These are phyloP conservation scores for Drosophila albomicans DNA, from an alignment of 1,140 invertebrate species.

Conservation along the genomic window DNA sequence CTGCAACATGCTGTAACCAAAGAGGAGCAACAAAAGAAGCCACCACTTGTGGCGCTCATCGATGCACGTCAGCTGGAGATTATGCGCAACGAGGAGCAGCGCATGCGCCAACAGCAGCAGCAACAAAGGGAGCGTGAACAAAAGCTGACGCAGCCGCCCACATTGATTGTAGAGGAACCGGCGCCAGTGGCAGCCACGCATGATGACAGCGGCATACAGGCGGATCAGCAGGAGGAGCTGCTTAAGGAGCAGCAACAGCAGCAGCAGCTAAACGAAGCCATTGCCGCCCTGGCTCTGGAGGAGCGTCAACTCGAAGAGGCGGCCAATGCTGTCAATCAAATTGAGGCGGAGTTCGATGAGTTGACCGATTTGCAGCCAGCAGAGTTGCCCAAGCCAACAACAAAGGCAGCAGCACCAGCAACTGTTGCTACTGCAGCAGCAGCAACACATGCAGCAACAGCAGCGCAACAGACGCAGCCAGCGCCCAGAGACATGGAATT, in stretches of 20 bases:
- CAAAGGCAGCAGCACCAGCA: conserved; percentile 28
- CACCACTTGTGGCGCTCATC: conserved; percentile 74
- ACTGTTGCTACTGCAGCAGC: conserved; percentile 30
- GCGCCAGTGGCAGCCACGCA: conserved; percentile 73
- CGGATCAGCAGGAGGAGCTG: conserved; percentile 87
- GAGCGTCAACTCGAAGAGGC: conserved; percentile 79
- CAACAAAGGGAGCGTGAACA: conserved; percentile 34
- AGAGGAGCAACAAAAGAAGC: conserved; percentile 78
- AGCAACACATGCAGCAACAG: not conserved
- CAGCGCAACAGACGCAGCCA: conserved; percentile 33
- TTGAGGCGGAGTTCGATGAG: conserved; percentile 80
- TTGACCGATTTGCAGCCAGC: conserved; percentile 63
- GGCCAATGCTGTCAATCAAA: conserved; percentile 80
- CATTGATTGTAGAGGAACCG: conserved; percentile 82
- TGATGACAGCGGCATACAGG: conserved; percentile 93
- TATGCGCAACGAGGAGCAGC: conserved; percentile 76
- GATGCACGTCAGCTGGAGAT: conserved; percentile 82
- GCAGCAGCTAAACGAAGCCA: conserved; percentile 75
- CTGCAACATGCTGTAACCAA: conserved; percentile 81
- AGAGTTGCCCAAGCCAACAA: conserved; percentile 40
- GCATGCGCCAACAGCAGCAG: conserved; percentile 51
- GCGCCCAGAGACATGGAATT: conserved; percentile 77
- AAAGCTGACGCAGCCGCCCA: conserved; percentile 43
- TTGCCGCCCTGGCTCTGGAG: conserved; percentile 73
- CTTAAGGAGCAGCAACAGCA: conserved; percentile 62